Base-by-base conservation (phyloP, 2,888 invertebrate species). In the Catocala sponsa region DNA sequence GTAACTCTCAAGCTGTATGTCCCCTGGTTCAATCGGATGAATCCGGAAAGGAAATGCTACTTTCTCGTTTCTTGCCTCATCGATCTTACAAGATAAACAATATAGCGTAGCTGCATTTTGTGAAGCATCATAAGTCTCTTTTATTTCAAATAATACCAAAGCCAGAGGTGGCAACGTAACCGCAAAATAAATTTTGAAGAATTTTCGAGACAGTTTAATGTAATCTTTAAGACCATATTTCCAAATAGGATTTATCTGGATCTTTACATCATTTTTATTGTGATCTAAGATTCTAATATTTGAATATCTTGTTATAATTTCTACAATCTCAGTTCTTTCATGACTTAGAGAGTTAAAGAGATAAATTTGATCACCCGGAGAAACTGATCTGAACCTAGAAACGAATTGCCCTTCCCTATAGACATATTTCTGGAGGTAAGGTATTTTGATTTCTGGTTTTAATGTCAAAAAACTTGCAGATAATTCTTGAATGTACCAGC, bases 261-360 rank as follows among this genome's bases (percentile, higher is more conserved):
- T 77, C 0, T 85, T 83, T 0, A 92, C 72, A 55, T 96, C 96
- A 61, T 95, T 95, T 51, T 94, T 95, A 51, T 95, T 95, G 9
- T 96, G 95, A 79, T 97, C 97, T 1, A 96, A 81, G 2, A 99
- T 96, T 84, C 96, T 95, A 1, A 99, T 95, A 78, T 97, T 96
- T 11, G 97, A 96, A 13, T 96, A 95, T 76, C 96, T 95, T 55
- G 97, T 95, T 79, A 96, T 89, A 5, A 99, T 82, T 72, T 96
- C 96, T 0, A 98, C 95, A 15, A 98, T 92, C 86, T 98, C 98
- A 49, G 97, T 96, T 67, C 98, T 95, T 50, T 96, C 95, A 70
- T 98, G 98, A 2, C 96, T 97, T 38, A 98, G 87, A 0, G 98
- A 96, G 89, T 99, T 99, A 83, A 97, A 98, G 0, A 99, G 88